phyloP scores from a whole-genome alignment of 2,888 invertebrate species.

The Apotomis betuletana region DNA sequence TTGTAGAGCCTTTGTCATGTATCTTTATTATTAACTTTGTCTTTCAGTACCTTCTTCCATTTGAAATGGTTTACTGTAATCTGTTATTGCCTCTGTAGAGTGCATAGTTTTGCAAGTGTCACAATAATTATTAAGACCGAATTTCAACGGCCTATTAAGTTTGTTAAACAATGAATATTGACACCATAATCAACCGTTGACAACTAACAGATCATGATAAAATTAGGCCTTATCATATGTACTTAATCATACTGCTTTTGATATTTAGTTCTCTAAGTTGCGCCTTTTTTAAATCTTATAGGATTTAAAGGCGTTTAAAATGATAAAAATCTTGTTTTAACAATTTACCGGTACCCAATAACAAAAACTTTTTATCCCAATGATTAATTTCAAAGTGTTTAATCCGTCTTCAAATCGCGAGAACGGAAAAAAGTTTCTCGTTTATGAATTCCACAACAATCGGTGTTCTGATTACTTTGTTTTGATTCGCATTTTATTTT shows the following conservation, averaged over 20 bases:
- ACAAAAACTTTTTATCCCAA: slow-evolving; percentile 46
- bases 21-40: slow-evolving; percentile 14
- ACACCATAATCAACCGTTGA: no score
- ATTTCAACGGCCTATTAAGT: no score
- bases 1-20: slow-evolving; percentile 6
- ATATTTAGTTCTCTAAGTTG: neutral
- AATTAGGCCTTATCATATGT: no score
- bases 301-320: neutral
- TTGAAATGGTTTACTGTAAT: slow-evolving; percentile 1
- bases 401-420: slow-evolving; percentile 43
- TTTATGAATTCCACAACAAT: slow-evolving; percentile 52
- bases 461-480: slow-evolving; percentile 52
- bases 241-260: neutral
- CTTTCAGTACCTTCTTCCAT: neutral
- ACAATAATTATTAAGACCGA: no score
- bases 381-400: slow-evolving; percentile 53
- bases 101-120: no score
- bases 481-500: slow-evolving; percentile 48
- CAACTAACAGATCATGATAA: no score
- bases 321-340: neutral
- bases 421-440: slow-evolving; percentile 41
- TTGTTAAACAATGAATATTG: no score
- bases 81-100: neutral
- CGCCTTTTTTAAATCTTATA: neutral
- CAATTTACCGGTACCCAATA: slow-evolving; percentile 22